Conservation (phyloP, 2,797 vertebrate species). For the Argya squamiceps region DNA sequence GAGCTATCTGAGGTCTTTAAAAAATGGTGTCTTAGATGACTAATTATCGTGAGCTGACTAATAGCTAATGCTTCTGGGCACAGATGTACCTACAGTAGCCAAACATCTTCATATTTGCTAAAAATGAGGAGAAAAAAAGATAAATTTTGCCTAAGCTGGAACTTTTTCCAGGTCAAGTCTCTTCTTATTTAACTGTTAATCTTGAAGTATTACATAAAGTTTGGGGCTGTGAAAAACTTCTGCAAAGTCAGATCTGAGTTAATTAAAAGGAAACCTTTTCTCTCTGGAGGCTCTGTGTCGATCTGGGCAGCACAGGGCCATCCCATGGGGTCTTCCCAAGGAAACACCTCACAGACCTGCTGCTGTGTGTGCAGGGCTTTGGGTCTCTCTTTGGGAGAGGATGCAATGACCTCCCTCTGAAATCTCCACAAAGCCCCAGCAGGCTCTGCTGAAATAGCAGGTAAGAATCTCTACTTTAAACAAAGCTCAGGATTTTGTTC, state of each 20-base stretch:
- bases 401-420: background rate
- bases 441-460: background rate
- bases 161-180: conserved; percentile 57
- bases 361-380: fast-evolving
- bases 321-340: background rate
- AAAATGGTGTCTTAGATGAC: background rate
- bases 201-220: conserved; percentile 40
- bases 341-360: background rate
- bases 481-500: fast-evolving
- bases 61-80: conserved; percentile 36
- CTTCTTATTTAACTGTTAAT: conserved; percentile 38
- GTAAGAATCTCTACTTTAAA: background rate
- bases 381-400: background rate
- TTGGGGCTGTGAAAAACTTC: background rate
- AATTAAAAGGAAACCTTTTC: conserved; percentile 15
- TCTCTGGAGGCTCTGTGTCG: fast-evolving
- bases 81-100: conserved; percentile 12
- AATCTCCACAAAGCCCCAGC: background rate
- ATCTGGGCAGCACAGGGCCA: background rate
- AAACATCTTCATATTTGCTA: background rate
- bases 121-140: background rate
- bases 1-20: background rate
- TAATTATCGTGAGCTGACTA: conserved; percentile 20
- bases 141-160: conserved; percentile 1
- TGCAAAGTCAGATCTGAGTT: background rate